Base-by-base conservation (phyloP, 2,113 vertebrate genomes). In the Rhea americana region DNA sequence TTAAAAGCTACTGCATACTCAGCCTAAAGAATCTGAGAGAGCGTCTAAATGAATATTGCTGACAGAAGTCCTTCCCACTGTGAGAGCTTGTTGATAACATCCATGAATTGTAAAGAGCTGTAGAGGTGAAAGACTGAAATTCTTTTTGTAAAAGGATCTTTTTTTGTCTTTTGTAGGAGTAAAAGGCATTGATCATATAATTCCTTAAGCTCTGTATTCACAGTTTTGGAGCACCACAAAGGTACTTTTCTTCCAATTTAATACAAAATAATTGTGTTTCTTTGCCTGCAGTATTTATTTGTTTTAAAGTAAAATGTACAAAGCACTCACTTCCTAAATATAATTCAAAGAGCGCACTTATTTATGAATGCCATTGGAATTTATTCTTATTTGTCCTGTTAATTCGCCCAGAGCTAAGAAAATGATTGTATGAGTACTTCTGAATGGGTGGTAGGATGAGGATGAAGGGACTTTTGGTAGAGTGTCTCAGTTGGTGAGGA, bases 241-340 rank as follows among this genome's bases (percentile, higher is more conserved):
- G 58, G n/a, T 32, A 35, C 18, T 70, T 17, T 63, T 84, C 58
- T 76, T 51, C 16, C 35, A 43, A 20, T 62, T 18, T 43, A 66
- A 19, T n/a, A n/a, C 26, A 17, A 48, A n/a, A 62, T 51, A 37
- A 72, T 79, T 50, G 58, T 71, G 48, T 56, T 84, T 43, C 45
- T 53, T 73, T 72, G 66, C 56, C 70, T 61, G 39, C 53, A 48
- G 39, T 39, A 55, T 24, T 90, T 39, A 32, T 74, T 65, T 70
- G 22, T 9, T 93, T 89, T 91, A 77, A 89, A 92, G 66, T 75
- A 41, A 89, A 78, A 88, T 25, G 13, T 67, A 67, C 48, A 70
- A 50, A 75, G 6, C 12, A 25, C 21, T 90, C 19, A 1, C 18
- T 78, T 68, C 61, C 47, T 56, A 83, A 77, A 63, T 67, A 37